Evolutionary conservation across 2,888 invertebrate species (phyloP).

Genomic region (Tiliacea citrago): DNA sequence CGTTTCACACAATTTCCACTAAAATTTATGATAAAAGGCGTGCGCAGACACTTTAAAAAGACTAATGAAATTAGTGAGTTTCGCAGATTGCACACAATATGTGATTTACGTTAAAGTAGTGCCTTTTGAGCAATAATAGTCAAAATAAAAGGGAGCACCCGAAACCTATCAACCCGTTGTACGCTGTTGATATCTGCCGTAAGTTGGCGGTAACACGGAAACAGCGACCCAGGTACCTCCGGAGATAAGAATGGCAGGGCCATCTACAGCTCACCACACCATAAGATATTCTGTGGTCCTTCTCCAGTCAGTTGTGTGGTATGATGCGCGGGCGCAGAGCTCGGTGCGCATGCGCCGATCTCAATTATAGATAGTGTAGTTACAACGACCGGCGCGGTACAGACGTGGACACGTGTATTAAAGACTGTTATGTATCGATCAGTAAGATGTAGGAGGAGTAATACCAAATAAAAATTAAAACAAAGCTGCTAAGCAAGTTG

Average conservation of each 20-base stretch:
- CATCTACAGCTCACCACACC: neutral
- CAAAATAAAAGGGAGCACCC: too few relatives aligned
- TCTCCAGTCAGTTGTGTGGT: neutral
- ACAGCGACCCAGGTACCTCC: neutral
- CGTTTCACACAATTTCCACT: neutral
- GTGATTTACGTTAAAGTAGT: too few relatives aligned
- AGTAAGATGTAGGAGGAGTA: too few relatives aligned
- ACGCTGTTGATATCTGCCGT: too few relatives aligned
- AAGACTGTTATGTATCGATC: too few relatives aligned
- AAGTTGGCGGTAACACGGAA: too few relatives aligned
- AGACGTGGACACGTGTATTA: conserved; percentile 34
- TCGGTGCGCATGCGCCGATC: conserved; percentile 71
- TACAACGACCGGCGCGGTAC: conserved; percentile 58
- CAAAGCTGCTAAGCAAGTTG: too few relatives aligned
- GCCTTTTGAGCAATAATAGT: too few relatives aligned
- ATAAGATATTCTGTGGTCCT: neutral
- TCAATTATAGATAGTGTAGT: conserved; percentile 81
- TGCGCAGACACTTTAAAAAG: neutral
- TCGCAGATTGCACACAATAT: too few relatives aligned
- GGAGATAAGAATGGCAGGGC: neutral
- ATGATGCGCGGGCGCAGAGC: conserved; percentile 31
- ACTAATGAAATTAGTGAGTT: too few relatives aligned
- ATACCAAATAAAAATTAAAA: too few relatives aligned
- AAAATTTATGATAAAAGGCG: neutral
- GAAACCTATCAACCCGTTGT: too few relatives aligned